Evolutionary conservation across 2,113 vertebrate genomes (phyloP), one percentile per base, ranked within the genome.

Genomic region (Orthonyx spaldingii): DNA sequence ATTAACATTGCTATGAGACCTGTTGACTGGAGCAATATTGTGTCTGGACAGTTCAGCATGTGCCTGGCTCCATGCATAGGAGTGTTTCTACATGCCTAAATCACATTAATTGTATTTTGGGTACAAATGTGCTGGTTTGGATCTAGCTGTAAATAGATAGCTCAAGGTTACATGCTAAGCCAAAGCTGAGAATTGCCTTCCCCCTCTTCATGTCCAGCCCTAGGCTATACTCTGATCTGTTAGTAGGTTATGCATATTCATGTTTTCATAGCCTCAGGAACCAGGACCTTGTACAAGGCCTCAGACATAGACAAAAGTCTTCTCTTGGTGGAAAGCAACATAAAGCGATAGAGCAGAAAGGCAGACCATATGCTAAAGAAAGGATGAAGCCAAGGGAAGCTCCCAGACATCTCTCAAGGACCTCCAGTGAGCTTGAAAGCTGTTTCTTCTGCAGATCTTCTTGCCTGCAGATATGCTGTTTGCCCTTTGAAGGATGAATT

Each of bases 401-500:
- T 64, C 18, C 1, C 4, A 84, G 32, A 84, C 61, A 81, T 33
- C 57, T 88, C 91, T 77, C 50, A 83, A 90, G 42, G 68, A 95
- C 75, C 71, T 88, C 33, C 59, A 86, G 28, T n/a, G 84, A 91
- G 57, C 35, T 77, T 88, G 71, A 91, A 94, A 93, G 33, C 33
- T 78, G 27, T 74, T 93, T 86, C 82, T 92, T 86, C 79, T 94
- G 75, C 76, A 76, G 44, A 63, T 50, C 59, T 72, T 88, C 70
- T 88, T 93, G 92, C 71, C 74, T 87, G 89, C 22, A 94, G 71
- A 74, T 35, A 91, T 11, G 47, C 46, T 87, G 37, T 90, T 94
- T 92, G 50, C 47, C 63, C 33, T 93, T 93, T 96, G 93, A 95
- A 96, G 56, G 39, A 20, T 49, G 87, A 94, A 88, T 92, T 90